phyloP scores from a whole-genome alignment of 2,113 vertebrate genomes.

The Eretmochelys imbricata region DNA sequence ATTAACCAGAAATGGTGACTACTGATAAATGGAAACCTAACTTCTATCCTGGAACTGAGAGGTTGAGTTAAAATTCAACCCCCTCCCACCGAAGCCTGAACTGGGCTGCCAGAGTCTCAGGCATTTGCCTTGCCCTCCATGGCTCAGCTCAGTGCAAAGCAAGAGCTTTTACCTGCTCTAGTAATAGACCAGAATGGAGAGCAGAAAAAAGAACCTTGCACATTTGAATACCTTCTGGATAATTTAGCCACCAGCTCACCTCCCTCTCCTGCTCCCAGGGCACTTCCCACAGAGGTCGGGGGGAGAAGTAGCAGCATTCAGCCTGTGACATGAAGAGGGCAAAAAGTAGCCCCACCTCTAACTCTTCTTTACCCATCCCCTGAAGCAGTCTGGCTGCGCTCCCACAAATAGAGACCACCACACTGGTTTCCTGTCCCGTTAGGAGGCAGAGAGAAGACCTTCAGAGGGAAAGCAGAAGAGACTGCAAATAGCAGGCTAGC shows the following conservation, averaged over 20 bases:
- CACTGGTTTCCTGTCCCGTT: too few relatives aligned
- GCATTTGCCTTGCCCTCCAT: neutral
- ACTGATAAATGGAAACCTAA: neutral
- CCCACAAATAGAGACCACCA: neutral
- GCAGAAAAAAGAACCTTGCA: neutral
- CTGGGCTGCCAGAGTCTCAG: neutral
- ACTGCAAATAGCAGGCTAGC: too few relatives aligned
- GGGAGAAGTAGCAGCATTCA: neutral
- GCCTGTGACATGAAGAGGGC: neutral
- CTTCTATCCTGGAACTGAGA: neutral
- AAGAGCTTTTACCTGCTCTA: neutral
- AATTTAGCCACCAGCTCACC: neutral
- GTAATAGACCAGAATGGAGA: neutral
- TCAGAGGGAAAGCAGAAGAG: neutral
- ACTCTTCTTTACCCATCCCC: neutral
- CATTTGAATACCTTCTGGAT: neutral
- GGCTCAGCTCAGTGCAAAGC: neutral
- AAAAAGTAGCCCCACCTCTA: neutral
- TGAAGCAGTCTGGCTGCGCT: neutral
- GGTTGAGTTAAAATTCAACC: neutral
- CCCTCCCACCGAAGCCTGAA: rapidly evolving
- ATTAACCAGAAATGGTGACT: neutral
- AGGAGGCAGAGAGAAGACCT: neutral
- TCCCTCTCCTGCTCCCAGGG: neutral
- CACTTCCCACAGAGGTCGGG: rapidly evolving